A percentile compares a stretch with the other conserved stretches of the same genome.
Conservation (phyloP, 2,113 vertebrate species). For the Saccopteryx bilineata region DNA sequence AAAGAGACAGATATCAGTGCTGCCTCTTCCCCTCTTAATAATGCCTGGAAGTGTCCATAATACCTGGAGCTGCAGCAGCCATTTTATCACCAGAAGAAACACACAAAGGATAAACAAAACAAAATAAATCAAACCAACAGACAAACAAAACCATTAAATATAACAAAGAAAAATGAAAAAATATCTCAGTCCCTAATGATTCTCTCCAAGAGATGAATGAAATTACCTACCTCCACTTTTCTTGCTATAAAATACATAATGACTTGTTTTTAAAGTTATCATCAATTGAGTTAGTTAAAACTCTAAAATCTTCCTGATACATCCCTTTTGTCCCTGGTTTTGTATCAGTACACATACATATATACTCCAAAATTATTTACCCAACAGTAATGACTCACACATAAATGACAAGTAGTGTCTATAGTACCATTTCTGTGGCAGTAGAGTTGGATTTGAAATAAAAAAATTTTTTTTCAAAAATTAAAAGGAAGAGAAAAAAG, state of each 20-base stretch:
- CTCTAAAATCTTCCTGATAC: not conserved
- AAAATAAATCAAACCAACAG: not conserved
- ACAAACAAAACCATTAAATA: not conserved
- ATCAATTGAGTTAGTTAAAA: not conserved
- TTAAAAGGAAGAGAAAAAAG: not conserved
- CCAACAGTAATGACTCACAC: not conserved
- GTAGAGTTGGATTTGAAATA: not conserved
- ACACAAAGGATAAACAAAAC: not conserved
- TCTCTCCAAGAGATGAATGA: not conserved
- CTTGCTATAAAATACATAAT: conserved; percentile 20
- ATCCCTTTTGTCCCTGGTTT: not conserved
- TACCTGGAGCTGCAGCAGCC: not conserved
- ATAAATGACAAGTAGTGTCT: not conserved
- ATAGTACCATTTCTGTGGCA: not conserved
- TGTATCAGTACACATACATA: not conserved
- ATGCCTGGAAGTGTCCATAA: not conserved
- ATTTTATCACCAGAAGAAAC: not conserved
- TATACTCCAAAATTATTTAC: not conserved
- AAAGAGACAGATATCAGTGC: not conserved
- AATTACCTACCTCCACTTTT: not conserved
- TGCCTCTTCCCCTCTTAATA: not conserved
- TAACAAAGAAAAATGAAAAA: not conserved
- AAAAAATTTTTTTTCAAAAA: conserved; percentile 39
- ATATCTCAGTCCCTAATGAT: not conserved
- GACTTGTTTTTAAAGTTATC: not conserved